phyloP scores from a whole-genome alignment of 2,888 invertebrate genomes.

The Tenthredo amoena region DNA sequence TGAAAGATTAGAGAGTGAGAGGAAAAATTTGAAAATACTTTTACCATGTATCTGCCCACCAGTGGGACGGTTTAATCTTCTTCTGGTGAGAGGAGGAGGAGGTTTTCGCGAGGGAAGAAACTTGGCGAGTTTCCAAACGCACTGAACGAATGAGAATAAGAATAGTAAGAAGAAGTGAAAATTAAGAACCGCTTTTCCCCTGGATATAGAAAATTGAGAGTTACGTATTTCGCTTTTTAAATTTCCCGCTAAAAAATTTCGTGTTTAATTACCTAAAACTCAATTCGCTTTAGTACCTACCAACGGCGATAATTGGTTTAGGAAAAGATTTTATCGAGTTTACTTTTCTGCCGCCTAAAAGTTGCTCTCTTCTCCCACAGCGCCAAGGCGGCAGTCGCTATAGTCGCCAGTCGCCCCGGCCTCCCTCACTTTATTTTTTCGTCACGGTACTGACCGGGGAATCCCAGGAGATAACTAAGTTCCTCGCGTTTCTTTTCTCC shows the following conservation, averaged over 20 bases:
- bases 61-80: slow-evolving; percentile 34
- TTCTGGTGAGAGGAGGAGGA: not conserved
- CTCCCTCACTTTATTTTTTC: slow-evolving; percentile 20
- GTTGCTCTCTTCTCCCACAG: slow-evolving; percentile 1
- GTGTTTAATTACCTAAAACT: slow-evolving; percentile 7
- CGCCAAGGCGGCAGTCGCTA: not conserved
- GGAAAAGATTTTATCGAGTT: slow-evolving; percentile 14
- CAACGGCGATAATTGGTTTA: slow-evolving; percentile 8
- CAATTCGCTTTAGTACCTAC: not conserved
- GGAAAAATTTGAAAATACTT: slow-evolving; percentile 34
- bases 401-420: not conserved
- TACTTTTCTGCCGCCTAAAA: slow-evolving; percentile 1
- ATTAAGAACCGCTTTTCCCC: slow-evolving; percentile 36
- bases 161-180: slow-evolving; percentile 16
- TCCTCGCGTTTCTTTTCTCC: not conserved
- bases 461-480: slow-evolving; percentile 44
- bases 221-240: not conserved
- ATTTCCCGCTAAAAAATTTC: not conserved
- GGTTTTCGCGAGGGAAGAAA: not conserved
- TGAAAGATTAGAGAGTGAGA: slow-evolving; percentile 6
- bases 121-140: slow-evolving; percentile 17
- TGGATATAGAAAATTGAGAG: not conserved
- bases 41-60: slow-evolving; percentile 6
- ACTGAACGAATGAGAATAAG: not conserved
- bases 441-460: slow-evolving; percentile 41